These are phyloP conservation scores for Paralichthys olivaceus DNA, from an alignment of 2,113 vertebrate species.

Conservation along the genomic window DNA sequence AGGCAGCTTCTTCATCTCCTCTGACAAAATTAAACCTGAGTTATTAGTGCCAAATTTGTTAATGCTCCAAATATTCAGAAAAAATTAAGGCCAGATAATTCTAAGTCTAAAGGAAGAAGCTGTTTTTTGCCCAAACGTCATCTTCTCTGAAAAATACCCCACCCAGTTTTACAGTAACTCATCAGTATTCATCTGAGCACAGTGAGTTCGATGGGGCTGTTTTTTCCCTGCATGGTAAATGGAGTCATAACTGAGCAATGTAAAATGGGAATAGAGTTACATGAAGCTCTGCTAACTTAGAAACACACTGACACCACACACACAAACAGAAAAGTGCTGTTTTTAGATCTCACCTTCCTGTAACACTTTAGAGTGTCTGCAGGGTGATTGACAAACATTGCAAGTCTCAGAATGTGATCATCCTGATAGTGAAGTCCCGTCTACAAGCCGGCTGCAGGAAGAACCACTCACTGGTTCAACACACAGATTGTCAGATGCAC, in stretches of 20 bases:
- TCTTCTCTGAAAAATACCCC: too few relatives aligned
- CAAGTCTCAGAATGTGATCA: conserved; percentile 3
- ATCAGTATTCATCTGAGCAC: background rate
- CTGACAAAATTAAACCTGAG: background rate
- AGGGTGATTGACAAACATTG: conserved; percentile 7
- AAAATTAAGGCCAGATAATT: conserved; percentile 9
- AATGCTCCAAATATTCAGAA: background rate
- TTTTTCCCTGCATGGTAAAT: conserved; percentile 4
- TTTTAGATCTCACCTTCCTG: conserved; percentile 10
- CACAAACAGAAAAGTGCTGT: background rate
- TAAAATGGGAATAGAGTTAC: background rate
- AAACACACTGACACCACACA: background rate
- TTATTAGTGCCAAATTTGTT: background rate
- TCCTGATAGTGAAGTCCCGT: conserved; percentile 1
- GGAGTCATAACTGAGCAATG: background rate
- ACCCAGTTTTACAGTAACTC: conserved; percentile 7
- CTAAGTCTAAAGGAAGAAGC: background rate
- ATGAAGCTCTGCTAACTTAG: background rate
- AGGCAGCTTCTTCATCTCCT: background rate
- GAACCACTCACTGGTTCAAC: conserved; percentile 6
- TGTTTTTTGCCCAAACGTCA: background rate
- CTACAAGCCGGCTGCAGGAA: background rate
- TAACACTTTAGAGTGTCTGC: conserved; percentile 1
- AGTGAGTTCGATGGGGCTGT: background rate
- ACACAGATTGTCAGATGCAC: conserved; percentile 14